A percentile compares a stretch with the other conserved stretches of the same genome.
phyloP scores from a whole-genome alignment of 2,888 invertebrate species.

The Camponotus fellah region DNA sequence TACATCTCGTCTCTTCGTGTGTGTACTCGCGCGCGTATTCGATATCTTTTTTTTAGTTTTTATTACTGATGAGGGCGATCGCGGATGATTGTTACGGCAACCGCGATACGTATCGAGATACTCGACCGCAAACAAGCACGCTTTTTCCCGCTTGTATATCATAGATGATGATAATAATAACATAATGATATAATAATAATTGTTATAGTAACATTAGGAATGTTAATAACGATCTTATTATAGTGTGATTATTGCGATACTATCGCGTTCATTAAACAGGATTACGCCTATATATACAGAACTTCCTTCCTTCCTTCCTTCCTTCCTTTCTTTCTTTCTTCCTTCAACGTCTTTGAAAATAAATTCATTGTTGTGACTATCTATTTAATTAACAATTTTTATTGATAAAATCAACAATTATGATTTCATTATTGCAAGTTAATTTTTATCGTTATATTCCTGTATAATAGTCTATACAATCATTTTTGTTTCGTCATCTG shows the following conservation, averaged over 20 bases:
- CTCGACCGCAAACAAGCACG: conserved; percentile 32
- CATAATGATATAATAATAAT: conserved; percentile 42
- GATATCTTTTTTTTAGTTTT: conserved; percentile 25
- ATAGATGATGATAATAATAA: conserved; percentile 26
- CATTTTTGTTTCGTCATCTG: neutral
- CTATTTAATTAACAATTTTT: neutral
- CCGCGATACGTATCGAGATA: conserved; percentile 45
- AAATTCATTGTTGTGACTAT: conserved; percentile 3
- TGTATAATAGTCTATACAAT: neutral
- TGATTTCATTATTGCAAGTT: neutral
- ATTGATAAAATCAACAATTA: neutral
- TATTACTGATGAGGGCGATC: conserved; percentile 54
- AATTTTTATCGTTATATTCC: neutral
- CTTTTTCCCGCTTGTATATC: neutral
- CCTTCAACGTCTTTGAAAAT: neutral
- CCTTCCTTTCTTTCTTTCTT: conserved; percentile 29
- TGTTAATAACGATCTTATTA: conserved; percentile 32
- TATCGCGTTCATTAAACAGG: conserved; percentile 1
- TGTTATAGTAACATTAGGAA: conserved; percentile 34
- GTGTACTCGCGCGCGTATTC: conserved; percentile 54
- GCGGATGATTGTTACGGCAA: conserved; percentile 48
- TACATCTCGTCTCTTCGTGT: conserved; percentile 30
- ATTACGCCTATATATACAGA: neutral
- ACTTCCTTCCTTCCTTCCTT: conserved; percentile 23
- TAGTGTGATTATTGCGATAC: conserved; percentile 38